These are phyloP conservation scores for Drosophila longiperda DNA, from an alignment of 2,888 invertebrate species.

Conservation along the genomic window DNA sequence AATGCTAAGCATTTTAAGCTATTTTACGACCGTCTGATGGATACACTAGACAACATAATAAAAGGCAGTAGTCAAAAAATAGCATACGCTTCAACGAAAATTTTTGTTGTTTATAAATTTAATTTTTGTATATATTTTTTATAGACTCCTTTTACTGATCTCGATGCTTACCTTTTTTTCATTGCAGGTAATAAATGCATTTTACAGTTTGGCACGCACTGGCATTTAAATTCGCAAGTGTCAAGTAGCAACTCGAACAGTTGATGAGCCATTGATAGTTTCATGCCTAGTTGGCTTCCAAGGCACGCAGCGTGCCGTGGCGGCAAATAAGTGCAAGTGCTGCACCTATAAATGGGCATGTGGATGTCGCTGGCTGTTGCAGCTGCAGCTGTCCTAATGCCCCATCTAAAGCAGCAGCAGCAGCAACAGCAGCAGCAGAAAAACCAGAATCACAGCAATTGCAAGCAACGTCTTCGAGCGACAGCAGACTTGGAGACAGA, in stretches of 20 bases:
- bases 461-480: conserved; percentile 57
- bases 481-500: conserved; percentile 37
- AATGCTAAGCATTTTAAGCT: conserved; percentile 73
- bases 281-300: conserved; percentile 45
- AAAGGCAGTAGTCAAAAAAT: neutral
- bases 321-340: conserved; percentile 75
- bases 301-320: conserved; percentile 58
- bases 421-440: conserved; percentile 16
- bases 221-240: neutral
- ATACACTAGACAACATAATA: conserved; percentile 27
- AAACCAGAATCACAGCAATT: conserved; percentile 70
- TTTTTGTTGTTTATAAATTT: neutral
- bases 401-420: conserved; percentile 54
- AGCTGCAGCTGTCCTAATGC: conserved; percentile 66
- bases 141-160: conserved; percentile 1
- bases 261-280: conserved; percentile 35
- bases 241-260: conserved; percentile 21
- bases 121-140: neutral
- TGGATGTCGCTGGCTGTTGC: conserved; percentile 18
- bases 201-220: conserved; percentile 33
- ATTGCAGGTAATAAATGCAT: conserved; percentile 63
- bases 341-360: conserved; percentile 9
- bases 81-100: neutral
- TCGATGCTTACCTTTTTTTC: conserved; percentile 6
- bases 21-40: conserved; percentile 66